These are phyloP conservation scores for Eupithecia vulgata DNA, from an alignment of 2,888 invertebrate genomes.

Conservation along the genomic window DNA sequence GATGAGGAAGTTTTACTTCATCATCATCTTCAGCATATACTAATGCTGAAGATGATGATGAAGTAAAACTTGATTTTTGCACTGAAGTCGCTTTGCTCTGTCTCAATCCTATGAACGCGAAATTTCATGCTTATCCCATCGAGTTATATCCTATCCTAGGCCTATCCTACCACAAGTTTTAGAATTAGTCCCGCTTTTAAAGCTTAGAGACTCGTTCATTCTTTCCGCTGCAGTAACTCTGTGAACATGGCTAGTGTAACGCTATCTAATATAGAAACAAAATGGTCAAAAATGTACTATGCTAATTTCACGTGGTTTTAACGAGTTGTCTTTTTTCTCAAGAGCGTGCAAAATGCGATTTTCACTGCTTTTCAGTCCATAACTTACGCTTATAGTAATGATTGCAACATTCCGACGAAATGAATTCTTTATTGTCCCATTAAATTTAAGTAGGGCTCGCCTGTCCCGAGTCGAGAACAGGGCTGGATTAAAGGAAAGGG, in stretches of 20 bases:
- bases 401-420: conserved; percentile 32
- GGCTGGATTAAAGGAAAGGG: background rate
- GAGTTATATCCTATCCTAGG: no score
- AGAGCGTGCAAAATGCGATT: conserved; percentile 17
- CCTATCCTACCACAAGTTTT: no score
- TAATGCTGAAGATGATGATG: no score
- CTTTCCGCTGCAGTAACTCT: background rate
- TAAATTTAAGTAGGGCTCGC: conserved; percentile 42
- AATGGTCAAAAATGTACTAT: background rate
- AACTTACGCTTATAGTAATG: conserved; percentile 36
- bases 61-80: no score
- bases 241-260: background rate
- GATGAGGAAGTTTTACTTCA: no score
- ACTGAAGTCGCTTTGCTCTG: no score
- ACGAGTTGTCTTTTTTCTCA: background rate
- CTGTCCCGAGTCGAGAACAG: conserved; percentile 20
- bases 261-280: background rate
- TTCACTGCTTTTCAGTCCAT: conserved; percentile 13
- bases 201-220: background rate
- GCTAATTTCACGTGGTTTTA: background rate
- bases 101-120: no score
- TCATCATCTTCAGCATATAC: no score
- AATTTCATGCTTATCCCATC: no score
- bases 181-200: no score
- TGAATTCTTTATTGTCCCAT: conserved; percentile 44